These are phyloP conservation scores for Eclectus roratus DNA, from an alignment of 2,113 vertebrate genomes.

Conservation along the genomic window DNA sequence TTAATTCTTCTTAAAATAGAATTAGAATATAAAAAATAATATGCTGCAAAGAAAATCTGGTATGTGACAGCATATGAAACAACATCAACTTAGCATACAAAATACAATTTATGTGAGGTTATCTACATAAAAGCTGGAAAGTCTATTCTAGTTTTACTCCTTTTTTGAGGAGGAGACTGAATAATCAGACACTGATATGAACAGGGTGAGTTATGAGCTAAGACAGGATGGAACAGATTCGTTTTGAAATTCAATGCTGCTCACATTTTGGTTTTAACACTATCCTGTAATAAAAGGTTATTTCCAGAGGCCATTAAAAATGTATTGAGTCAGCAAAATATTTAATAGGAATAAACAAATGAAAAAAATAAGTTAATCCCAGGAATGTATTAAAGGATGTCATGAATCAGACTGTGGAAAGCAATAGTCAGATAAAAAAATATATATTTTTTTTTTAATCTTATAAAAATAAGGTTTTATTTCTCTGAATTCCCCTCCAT, in stretches of 20 bases:
- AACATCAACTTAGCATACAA: neutral
- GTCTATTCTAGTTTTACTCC: neutral
- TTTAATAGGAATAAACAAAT: neutral
- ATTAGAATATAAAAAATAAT: neutral
- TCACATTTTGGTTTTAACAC: neutral
- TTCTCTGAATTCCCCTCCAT: neutral
- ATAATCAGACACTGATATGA: neutral
- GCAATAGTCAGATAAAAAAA: neutral
- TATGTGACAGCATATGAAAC: neutral
- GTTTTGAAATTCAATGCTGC: constrained; percentile 4
- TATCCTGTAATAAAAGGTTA: constrained; percentile 2
- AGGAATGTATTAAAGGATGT: neutral
- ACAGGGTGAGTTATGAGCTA: neutral
- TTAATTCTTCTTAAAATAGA: neutral
- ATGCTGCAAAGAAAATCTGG: neutral
- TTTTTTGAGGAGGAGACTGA: neutral
- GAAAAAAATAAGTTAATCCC: neutral
- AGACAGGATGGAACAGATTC: neutral
- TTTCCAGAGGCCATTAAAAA: constrained; percentile 1
- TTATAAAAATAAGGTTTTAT: neutral
- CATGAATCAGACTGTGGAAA: neutral
- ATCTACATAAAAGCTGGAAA: neutral
- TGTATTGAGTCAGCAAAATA: neutral
- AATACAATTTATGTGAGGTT: neutral
- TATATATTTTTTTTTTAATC: neutral